Conservation (phyloP, 2,797 vertebrate genomes). For the Mus caroli region DNA sequence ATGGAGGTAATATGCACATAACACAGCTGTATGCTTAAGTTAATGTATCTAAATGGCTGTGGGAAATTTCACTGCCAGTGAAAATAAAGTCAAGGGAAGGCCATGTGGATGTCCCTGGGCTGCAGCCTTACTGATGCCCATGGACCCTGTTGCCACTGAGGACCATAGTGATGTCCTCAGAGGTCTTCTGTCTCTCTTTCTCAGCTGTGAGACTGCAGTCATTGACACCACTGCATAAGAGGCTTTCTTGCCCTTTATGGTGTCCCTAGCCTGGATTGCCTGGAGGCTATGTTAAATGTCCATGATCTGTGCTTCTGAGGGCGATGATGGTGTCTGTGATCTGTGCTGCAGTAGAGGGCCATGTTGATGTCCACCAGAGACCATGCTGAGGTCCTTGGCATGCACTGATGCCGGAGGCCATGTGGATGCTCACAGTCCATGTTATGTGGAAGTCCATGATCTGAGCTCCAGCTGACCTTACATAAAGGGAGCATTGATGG, state of each 20-base stretch:
- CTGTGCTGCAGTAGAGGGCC: neutral
- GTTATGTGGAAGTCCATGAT: neutral
- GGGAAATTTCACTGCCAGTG: neutral
- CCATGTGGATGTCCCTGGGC: neutral
- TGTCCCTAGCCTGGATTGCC: neutral
- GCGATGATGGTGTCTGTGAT: neutral
- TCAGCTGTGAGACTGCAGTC: neutral
- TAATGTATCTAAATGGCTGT: neutral
- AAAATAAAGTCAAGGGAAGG: neutral
- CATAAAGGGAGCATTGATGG: neutral
- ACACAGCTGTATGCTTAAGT: neutral
- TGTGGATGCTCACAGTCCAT: neutral
- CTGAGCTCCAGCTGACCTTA: neutral
- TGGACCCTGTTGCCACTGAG: neutral
- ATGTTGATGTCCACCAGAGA: neutral
- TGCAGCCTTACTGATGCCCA: neutral
- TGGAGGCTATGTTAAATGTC: neutral
- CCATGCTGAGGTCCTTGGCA: neutral
- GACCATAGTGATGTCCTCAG: neutral
- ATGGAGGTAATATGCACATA: neutral
- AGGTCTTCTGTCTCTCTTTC: neutral
- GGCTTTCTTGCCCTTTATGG: neutral
- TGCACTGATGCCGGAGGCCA: neutral
- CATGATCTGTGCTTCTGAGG: neutral
- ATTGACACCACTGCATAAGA: neutral